Conservation (phyloP, 2,113 vertebrate genomes). For the Rhinolophus sinicus region DNA sequence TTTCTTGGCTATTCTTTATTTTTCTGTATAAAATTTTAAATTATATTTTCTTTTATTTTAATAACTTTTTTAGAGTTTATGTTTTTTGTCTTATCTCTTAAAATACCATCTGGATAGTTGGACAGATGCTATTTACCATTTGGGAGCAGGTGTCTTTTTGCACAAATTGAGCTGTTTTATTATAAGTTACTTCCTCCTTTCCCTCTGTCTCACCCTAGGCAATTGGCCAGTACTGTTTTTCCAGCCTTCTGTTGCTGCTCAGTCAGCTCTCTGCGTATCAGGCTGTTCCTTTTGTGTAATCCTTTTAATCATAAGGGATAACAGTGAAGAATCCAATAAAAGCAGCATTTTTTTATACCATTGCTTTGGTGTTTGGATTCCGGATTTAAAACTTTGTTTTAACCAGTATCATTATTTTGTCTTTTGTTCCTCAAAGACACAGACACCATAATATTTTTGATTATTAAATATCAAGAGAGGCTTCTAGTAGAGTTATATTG, state of each 20-base stretch:
- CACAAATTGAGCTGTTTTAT: constrained; percentile 58
- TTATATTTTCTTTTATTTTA: constrained; percentile 30
- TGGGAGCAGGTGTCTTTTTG: constrained; percentile 73
- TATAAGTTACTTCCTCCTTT: constrained; percentile 65
- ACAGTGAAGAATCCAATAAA: not conserved
- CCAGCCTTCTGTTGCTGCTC: constrained; percentile 59
- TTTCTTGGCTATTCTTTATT: not conserved
- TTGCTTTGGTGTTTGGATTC: constrained; percentile 15
- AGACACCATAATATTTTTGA: constrained; percentile 28
- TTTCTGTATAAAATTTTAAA: constrained; percentile 20
- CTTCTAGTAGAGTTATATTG: not conserved
- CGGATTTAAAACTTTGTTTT: constrained; percentile 35
- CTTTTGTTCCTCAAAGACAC: not conserved
- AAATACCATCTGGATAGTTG: constrained; percentile 72
- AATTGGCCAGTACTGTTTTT: constrained; percentile 66
- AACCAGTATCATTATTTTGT: constrained; percentile 16
- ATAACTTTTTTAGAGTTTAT: constrained; percentile 32
- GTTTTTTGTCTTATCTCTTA: constrained; percentile 55
- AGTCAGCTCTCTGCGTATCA: constrained; percentile 50
- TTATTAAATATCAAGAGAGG: not conserved
- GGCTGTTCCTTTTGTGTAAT: constrained; percentile 49
- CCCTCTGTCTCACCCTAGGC: constrained; percentile 44
- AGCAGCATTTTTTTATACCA: constrained; percentile 19
- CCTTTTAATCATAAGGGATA: constrained; percentile 50
- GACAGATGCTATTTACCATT: constrained; percentile 63